Evolutionary conservation across 2,113 vertebrate species (phyloP), one percentile per base, ranked within the genome.

Genomic region (Vidua macroura): DNA sequence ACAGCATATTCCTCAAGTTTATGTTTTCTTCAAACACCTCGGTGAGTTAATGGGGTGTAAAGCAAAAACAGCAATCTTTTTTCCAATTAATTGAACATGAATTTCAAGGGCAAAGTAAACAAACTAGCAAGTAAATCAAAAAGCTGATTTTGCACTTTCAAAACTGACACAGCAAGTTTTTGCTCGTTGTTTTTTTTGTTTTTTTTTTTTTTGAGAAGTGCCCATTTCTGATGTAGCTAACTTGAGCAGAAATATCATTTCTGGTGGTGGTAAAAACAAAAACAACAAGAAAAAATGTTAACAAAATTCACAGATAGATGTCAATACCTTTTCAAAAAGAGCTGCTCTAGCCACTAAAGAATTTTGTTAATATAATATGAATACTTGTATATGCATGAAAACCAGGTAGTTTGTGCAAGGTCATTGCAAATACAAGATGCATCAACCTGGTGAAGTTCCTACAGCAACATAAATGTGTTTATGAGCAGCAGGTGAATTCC

Each of bases 401-500:
- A 83, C 2, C 21, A 52, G 74, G 41, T 9, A 92, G 55, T 93
- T 91, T 96, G 87, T 91, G 83, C 97, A 98, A 98, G 97, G 97
- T 98, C 97, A 96, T 28, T 92, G 67, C 58, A 96, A 97, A 97
- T 76, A 93, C 56, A 93, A 91, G 86, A 92, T 96, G 83, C 79
- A 93, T 95, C 97, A 98, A 88, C 73, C 70, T 85, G 92, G 90
- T 83, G 59, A 96, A 97, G 95, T 96, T 98, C 95, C 85, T 97
- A 73, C 52, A 97, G 90, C 92, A 97, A 96, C 90, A 95, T 90
- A 97, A 98, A 98, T 94, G 92, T 95, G 92, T 98, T 98, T 97
- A 98, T 96, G 97, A 98, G 97, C 97, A 98, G 97, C 97, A 97
- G 96, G 96, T 97, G 97, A 97, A 97, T 98, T 98, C 93, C 92